Base-by-base conservation (phyloP, 2,113 vertebrate genomes). In the Protomyctophum bolini region DNA sequence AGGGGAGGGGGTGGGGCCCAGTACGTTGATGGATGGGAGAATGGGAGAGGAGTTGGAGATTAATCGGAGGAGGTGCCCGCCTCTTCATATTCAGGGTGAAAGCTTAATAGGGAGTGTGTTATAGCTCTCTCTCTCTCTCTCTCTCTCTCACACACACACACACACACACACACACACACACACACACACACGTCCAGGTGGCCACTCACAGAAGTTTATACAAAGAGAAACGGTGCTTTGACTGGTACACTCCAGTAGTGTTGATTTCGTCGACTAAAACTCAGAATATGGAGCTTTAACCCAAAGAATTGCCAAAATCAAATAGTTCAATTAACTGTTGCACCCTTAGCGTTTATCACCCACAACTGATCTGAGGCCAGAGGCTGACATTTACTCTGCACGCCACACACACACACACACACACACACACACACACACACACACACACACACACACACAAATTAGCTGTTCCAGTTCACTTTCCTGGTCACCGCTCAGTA, bases 21-120 rank as follows among this genome's bases (percentile, higher is more conserved):
- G 70, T 56, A 60, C 68, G 21, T 51, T 89, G 89, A 91, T 87
- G 62, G 91, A 92, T 89, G 76, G 75, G 59, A 71, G 29, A 74
- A 92, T 88, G 76, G 75, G 59, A 71, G 29, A 74, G 66, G 72
- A 68, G 59, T 41, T 61, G 50, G 10, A 65, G 81, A 91, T 84
- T 86, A 86, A 89, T 91, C 77, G 80, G 47, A 68, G 69, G 63
- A 10, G 61, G 75, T 71, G n/a, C 68, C 52, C 33, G 33, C 75
- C 68, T 76, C 66, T 85, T 83, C 82, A 84, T 83, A 78, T 73
- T 74, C 76, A 76, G 59, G 70, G 54, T 72, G 72, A 61, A 52
- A 71, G 74, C 63, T 72, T 82, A 72, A 80, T 61, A 76, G 68
- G 67, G 50, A 75, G 21, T 70, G 76, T 70, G 58, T 72, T 76